phyloP scores from a whole-genome alignment of 2,888 invertebrate species.

The Dynastes maya region DNA sequence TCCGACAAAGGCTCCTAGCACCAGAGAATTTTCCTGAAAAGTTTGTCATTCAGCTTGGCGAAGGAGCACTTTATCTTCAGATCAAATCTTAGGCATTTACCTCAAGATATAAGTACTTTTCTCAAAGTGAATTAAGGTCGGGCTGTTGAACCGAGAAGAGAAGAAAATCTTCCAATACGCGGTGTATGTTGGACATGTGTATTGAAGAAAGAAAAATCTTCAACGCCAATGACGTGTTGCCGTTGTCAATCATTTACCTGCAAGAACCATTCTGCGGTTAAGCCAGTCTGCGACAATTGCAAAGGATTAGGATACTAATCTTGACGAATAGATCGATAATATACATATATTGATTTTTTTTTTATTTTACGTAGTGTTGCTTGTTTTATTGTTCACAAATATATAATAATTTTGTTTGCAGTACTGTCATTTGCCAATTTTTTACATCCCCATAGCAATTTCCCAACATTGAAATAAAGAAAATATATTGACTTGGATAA shows the following conservation, averaged over 20 bases:
- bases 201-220: not conserved
- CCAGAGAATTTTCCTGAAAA: constrained; percentile 33
- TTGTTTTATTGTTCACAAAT: not conserved
- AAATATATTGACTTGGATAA: not conserved
- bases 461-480: constrained; percentile 2
- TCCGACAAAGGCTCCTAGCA: constrained; percentile 38
- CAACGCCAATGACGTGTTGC: not conserved
- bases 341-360: not conserved
- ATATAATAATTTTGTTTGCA: not conserved
- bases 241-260: not conserved
- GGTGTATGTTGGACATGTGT: constrained; percentile 45
- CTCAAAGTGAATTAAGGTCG: too few relatives aligned
- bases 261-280: constrained; percentile 1
- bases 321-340: not conserved
- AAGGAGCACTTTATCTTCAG: not conserved
- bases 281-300: not conserved
- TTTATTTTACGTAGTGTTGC: not conserved
- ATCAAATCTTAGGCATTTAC: constrained; percentile 2
- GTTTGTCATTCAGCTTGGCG: not conserved
- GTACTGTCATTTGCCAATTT: not conserved
- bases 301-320: not conserved
- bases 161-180: not conserved
- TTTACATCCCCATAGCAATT: not conserved
- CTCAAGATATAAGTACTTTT: not conserved
- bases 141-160: too few relatives aligned